Evolutionary conservation across 2,888 invertebrate genomes (phyloP).

Genomic region (Furcula furcula): DNA sequence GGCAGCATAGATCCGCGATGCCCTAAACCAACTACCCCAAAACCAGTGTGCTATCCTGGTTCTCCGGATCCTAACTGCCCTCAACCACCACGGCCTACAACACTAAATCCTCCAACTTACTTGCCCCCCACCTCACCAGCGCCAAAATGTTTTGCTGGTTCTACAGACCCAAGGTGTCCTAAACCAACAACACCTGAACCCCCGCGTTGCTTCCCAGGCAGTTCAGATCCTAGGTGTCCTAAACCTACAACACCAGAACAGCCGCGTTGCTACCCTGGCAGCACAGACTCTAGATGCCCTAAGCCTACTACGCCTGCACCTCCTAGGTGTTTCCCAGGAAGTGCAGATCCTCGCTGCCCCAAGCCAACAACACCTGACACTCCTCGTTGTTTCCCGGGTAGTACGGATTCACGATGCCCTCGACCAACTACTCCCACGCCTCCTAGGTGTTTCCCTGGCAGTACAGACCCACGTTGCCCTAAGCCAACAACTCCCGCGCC

Average conservation of each 20-base stretch:
- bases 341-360: conserved; percentile 49
- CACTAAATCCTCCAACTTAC: conserved; percentile 7
- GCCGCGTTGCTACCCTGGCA: conserved; percentile 32
- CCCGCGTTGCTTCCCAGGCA: conserved; percentile 39
- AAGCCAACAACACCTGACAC: conserved; percentile 29
- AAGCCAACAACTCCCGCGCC: conserved; percentile 22
- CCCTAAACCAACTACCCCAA: conserved; percentile 25
- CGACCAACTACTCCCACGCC: conserved; percentile 28
- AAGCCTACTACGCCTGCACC: conserved; percentile 31
- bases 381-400: conserved; percentile 26
- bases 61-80: conserved; percentile 43
- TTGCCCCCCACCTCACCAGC: conserved; percentile 30
- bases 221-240: conserved; percentile 34
- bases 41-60: conserved; percentile 30
- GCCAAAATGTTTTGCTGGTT: conserved; percentile 31
- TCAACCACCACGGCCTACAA: conserved; percentile 6
- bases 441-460: conserved; percentile 6
- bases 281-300: conserved; percentile 46
- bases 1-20: conserved; percentile 23
- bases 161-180: conserved; percentile 41
- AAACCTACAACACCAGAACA: conserved; percentile 39
- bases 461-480: conserved; percentile 33
- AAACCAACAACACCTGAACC: conserved; percentile 31
- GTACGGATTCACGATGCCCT: conserved; percentile 33
- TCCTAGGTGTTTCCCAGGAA: conserved; percentile 37